These are phyloP conservation scores for Calliphora vomitoria DNA, from an alignment of 2,888 invertebrate species.

Conservation along the genomic window DNA sequence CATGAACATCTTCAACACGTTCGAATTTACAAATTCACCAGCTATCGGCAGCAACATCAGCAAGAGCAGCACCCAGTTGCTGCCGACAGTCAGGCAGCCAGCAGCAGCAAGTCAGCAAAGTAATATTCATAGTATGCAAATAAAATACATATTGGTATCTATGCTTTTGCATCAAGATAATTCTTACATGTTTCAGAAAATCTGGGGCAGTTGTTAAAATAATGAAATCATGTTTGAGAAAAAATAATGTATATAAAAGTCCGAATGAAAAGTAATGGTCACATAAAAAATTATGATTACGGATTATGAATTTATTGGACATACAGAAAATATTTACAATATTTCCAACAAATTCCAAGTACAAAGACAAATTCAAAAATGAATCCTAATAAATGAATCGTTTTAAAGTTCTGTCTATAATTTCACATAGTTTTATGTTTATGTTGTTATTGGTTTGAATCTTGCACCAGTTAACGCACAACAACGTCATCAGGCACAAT, in stretches of 20 bases:
- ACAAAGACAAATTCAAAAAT: too few relatives aligned
- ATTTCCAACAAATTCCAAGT: too few relatives aligned
- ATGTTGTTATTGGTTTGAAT: slow-evolving; percentile 43
- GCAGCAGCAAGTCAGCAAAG: slow-evolving; percentile 25
- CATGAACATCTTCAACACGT: slow-evolving; percentile 28
- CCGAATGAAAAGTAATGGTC: too few relatives aligned
- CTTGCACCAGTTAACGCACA: slow-evolving; percentile 23
- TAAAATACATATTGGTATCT: slow-evolving; percentile 1
- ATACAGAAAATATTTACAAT: too few relatives aligned
- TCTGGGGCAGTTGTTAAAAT: slow-evolving; percentile 7
- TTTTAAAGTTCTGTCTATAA: slow-evolving; percentile 9
- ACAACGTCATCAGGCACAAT: background rate
- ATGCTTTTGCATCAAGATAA: slow-evolving; percentile 12
- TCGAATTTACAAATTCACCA: slow-evolving; percentile 28
- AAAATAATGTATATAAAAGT: too few relatives aligned
- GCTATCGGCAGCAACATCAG: slow-evolving; percentile 10
- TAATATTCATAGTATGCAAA: slow-evolving; percentile 24
- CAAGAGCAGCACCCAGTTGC: slow-evolving; percentile 28
- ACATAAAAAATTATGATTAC: too few relatives aligned
- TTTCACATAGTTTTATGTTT: background rate
- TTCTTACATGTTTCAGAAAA: background rate
- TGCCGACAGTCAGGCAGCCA: slow-evolving; percentile 22
- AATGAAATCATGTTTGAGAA: slow-evolving; percentile 34
- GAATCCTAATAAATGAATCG: background rate
- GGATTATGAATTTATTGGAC: too few relatives aligned